Base-by-base conservation (phyloP, 1,140 invertebrate species). In the Pristionchus pacificus region DNA sequence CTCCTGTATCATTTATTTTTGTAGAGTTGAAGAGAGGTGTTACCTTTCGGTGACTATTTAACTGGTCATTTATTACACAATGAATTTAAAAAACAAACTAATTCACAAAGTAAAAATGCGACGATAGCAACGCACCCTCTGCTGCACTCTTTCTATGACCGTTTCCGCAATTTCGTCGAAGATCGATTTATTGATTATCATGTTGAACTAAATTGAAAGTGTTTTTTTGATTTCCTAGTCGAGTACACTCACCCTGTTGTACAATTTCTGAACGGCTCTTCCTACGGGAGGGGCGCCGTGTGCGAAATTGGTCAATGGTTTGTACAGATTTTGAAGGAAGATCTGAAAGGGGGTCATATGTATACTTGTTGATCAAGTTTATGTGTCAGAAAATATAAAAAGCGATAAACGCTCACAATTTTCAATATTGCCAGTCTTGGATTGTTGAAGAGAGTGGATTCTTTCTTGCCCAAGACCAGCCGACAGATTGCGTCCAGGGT, bases 401-500 rank as follows among this genome's bases (percentile, higher is more conserved):
- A n/a, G n/a, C n/a, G n/a, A n/a, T n/a, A n/a, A n/a, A n/a, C n/a
- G 38, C 38, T 49, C 19, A 49, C 38, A 49, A 19, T 19, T 49
- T 49, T 49, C 6, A 49, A 19, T 25, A 57, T 49, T 2, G 49
- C 29, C 32, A 67, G 2, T 25, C 58, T 67, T 24, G n/a, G 13
- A 25, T 67, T 67, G 29, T 49, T n/a, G 65, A 59, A 67, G 24
- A 49, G 33, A 2, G 2, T 2, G 15, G n/a, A 27, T 49, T 30
- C 65, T 49, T 67, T 33, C 38, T 67, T 30, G 2, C 65, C 65
- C 6, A 67, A 25, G n/a, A 38, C 33, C 14, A 67, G 14, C 27
- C 65, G 65, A n/a, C 33, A 67, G 33, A 58, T 60, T 25, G 24
- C 25, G 38, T 67, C 65, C 25, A 67, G 28, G 2, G 33, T 67